Conservation (phyloP, 2,797 vertebrate species). For the Hozukius guyotensis region DNA sequence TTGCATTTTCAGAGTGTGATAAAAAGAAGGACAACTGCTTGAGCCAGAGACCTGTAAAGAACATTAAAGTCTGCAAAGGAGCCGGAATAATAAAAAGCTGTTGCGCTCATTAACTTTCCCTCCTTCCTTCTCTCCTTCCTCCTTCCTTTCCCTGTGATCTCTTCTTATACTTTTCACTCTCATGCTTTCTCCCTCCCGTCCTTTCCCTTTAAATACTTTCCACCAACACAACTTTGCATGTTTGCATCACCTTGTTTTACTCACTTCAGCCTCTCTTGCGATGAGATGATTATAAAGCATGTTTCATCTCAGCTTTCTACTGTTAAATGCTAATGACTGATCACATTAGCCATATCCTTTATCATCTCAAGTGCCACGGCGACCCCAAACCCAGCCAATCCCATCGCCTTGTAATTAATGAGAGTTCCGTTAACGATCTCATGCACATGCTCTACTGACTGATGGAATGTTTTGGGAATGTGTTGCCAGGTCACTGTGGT, state of each 20-base stretch:
- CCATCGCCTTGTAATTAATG: slow-evolving; percentile 70
- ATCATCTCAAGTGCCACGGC: slow-evolving; percentile 67
- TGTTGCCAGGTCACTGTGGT: slow-evolving; percentile 65
- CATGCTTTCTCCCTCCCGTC: not conserved
- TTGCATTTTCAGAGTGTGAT: slow-evolving; percentile 51
- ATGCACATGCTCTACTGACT: slow-evolving; percentile 66
- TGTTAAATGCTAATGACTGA: slow-evolving; percentile 68
- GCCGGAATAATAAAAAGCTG: slow-evolving; percentile 44
- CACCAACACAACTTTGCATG: slow-evolving; percentile 37
- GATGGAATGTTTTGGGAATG: slow-evolving; percentile 77
- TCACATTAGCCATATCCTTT: slow-evolving; percentile 69
- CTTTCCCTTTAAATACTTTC: not conserved
- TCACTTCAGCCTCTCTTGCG: slow-evolving; percentile 20
- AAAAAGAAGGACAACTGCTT: slow-evolving; percentile 52
- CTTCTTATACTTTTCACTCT: not conserved
- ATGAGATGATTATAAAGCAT: slow-evolving; percentile 42
- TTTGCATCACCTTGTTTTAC: slow-evolving; percentile 41
- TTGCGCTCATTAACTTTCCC: slow-evolving; percentile 53
- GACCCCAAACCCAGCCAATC: slow-evolving; percentile 64
- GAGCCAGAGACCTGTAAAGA: slow-evolving; percentile 47
- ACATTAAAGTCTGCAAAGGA: slow-evolving; percentile 36
- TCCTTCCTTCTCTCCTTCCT: not conserved
- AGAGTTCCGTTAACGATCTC: slow-evolving; percentile 58
- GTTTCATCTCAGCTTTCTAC: slow-evolving; percentile 47
- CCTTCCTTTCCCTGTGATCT: slow-evolving; percentile 7